Conservation (phyloP, 1,140 invertebrate genomes). For the Lepidurus couesii region DNA sequence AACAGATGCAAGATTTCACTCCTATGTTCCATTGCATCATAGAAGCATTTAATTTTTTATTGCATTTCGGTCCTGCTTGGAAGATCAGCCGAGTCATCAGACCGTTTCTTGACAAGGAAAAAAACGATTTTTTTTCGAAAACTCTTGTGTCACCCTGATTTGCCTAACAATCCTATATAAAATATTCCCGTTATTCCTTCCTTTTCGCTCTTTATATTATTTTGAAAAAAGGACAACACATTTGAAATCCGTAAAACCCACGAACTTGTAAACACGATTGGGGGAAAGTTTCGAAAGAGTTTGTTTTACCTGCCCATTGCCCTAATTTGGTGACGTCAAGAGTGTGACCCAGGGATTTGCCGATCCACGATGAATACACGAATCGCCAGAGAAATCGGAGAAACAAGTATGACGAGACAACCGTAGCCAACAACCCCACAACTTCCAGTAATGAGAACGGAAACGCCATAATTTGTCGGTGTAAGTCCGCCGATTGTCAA, state of each 20-base stretch:
- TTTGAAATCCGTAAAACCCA: background rate
- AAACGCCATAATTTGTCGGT: background rate
- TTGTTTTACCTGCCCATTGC: constrained; percentile 30
- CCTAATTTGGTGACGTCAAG: constrained; percentile 30
- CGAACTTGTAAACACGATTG: background rate
- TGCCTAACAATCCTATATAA: background rate
- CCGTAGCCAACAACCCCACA: background rate
- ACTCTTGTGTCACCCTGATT: background rate
- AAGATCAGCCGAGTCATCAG: background rate
- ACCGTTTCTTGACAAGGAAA: background rate
- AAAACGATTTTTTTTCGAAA: background rate
- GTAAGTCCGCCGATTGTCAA: background rate
- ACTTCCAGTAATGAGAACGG: background rate
- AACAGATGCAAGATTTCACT: background rate
- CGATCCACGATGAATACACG: constrained; percentile 26
- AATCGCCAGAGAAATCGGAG: constrained; percentile 25
- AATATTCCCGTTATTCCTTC: background rate
- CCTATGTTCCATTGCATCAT: background rate
- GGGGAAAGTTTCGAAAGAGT: background rate
- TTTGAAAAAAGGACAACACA: background rate
- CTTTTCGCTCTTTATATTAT: background rate
- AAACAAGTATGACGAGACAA: background rate
- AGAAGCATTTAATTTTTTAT: background rate
- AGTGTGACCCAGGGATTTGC: constrained; percentile 27
- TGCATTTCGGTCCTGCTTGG: background rate